Evolutionary conservation across 2,113 vertebrate species (phyloP).

Genomic region (Epinephelus cyanopodus): DNA sequence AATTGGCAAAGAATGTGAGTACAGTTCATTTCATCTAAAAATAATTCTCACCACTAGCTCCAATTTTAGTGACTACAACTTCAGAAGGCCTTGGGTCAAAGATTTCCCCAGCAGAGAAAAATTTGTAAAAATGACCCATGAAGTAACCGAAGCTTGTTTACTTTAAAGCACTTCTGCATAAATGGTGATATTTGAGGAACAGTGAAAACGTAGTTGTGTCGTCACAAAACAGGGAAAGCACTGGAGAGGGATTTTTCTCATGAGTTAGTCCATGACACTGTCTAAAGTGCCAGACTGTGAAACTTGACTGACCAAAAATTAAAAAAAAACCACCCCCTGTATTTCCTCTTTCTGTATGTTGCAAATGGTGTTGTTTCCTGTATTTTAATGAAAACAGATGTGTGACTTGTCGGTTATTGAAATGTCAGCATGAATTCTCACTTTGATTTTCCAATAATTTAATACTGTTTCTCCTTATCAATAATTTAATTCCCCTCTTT

Average conservation of each 20-base stretch:
- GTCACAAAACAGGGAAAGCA: slow-evolving; percentile 57
- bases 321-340: background rate
- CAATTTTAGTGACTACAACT: background rate
- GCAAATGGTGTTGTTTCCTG: slow-evolving; percentile 30
- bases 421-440: background rate
- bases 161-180: slow-evolving; percentile 24
- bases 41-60: background rate
- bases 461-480: background rate
- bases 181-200: slow-evolving; percentile 52
- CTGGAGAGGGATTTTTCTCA: slow-evolving; percentile 36
- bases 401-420: background rate
- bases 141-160: background rate
- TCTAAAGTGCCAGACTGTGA: background rate
- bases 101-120: background rate
- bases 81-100: background rate
- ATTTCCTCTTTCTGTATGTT: slow-evolving; percentile 49
- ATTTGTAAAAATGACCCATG: background rate
- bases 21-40: background rate
- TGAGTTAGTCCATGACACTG: slow-evolving; percentile 23
- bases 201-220: slow-evolving; percentile 32
- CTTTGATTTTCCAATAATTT: background rate
- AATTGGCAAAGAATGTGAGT: slow-evolving; percentile 74
- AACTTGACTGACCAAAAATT: slow-evolving; percentile 18
- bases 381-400: background rate
- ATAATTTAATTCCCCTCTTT: slow-evolving; percentile 11